Evolutionary conservation across 2,797 vertebrate genomes (phyloP).

Genomic region (Gila robusta): DNA sequence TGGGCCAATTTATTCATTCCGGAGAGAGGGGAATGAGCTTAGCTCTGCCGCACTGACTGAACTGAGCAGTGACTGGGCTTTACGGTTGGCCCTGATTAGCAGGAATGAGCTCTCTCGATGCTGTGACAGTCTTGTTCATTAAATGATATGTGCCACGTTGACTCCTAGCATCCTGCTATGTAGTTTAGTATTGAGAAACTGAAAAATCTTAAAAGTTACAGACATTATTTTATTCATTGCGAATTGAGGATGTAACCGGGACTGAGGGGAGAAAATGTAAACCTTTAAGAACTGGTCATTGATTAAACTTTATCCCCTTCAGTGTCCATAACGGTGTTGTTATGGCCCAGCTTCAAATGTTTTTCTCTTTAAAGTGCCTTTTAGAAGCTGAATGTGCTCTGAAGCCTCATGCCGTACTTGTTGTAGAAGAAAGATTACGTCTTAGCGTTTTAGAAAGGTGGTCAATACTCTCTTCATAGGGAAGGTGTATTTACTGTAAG

Average conservation of each 20-base stretch:
- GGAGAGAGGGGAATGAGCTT: conserved; percentile 48
- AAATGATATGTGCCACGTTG: conserved; percentile 41
- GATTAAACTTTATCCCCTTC: conserved; percentile 18
- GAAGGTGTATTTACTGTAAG: conserved; percentile 54
- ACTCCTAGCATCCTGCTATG: conserved; percentile 42
- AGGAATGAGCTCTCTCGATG: conserved; percentile 41
- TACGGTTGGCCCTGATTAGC: conserved; percentile 52
- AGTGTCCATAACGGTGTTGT: neutral
- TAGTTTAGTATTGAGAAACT: conserved; percentile 1
- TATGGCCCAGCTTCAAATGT: neutral
- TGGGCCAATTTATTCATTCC: conserved; percentile 45
- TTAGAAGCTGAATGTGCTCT: conserved; percentile 9
- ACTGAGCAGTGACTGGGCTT: conserved; percentile 35
- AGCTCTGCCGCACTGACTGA: conserved; percentile 30
- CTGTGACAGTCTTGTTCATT: conserved; percentile 46
- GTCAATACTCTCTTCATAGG: conserved; percentile 41
- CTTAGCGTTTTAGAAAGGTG: conserved; percentile 30
- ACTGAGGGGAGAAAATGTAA: neutral
- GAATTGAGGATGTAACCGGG: neutral
- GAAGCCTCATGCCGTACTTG: neutral
- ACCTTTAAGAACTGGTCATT: conserved; percentile 3
- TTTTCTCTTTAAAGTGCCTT: neutral
- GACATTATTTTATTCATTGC: neutral
- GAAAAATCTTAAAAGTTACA: neutral
- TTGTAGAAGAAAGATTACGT: conserved; percentile 4